Conservation (phyloP, 2,797 vertebrate species). For the Trachops cirrhosus region DNA sequence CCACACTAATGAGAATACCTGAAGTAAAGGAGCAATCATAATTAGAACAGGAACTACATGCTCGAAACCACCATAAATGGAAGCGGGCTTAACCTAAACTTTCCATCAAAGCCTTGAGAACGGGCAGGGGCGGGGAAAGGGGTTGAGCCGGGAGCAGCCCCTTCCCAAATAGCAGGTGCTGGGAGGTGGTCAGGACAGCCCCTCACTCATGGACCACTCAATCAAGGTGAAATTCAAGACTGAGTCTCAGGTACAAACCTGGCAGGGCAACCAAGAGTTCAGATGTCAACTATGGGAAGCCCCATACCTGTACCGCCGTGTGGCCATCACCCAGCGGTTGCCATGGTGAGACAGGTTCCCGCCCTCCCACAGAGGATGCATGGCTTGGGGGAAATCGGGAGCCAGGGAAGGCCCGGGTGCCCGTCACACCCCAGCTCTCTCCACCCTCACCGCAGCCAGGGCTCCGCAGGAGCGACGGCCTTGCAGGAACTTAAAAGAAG, state of each 20-base stretch:
- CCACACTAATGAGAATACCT: slow-evolving; percentile 10
- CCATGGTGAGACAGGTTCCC: not conserved
- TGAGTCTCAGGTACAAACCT: not conserved
- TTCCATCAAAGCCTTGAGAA: not conserved
- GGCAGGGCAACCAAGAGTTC: not conserved
- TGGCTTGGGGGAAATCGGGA: not conserved
- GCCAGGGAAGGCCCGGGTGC: not conserved
- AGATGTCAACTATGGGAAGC: not conserved
- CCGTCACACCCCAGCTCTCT: not conserved
- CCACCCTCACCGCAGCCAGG: not conserved
- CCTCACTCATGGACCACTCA: not conserved
- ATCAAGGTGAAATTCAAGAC: not conserved
- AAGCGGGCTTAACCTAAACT: not conserved
- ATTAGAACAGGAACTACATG: slow-evolving; percentile 6
- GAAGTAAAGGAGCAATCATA: not conserved
- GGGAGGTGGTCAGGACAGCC: fast-evolving
- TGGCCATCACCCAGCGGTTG: fast-evolving
- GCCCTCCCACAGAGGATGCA: not conserved
- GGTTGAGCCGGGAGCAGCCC: not conserved
- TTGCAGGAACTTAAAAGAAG: not conserved
- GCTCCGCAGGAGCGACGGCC: not conserved
- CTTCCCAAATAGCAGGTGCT: not conserved
- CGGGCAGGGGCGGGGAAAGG: fast-evolving
- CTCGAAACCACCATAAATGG: not conserved
- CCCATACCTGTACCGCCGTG: not conserved